These are phyloP conservation scores for Scaptomyza parva DNA, from an alignment of 2,888 invertebrate species.

Conservation along the genomic window DNA sequence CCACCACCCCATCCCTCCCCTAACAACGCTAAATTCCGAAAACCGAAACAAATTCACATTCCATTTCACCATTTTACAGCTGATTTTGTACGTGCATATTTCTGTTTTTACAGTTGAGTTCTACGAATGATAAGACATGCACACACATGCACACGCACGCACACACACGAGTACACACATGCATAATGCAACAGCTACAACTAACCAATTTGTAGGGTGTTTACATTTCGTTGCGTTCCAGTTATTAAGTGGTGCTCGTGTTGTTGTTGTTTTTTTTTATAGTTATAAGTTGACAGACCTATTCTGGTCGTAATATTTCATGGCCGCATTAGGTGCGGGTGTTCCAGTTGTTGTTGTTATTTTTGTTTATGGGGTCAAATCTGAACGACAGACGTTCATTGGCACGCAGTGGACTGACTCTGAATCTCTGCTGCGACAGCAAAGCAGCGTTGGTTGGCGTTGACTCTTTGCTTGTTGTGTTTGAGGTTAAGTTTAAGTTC, in stretches of 20 bases:
- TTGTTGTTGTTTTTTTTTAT: no score
- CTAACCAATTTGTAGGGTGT: background rate
- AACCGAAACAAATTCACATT: background rate
- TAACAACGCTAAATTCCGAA: background rate
- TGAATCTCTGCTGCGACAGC: background rate
- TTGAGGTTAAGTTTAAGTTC: conserved; percentile 66
- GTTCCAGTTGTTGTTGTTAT: background rate
- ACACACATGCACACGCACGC: background rate
- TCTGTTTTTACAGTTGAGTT: background rate
- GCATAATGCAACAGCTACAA: background rate
- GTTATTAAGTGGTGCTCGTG: background rate
- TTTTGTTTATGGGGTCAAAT: conserved; percentile 36
- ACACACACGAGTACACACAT: background rate
- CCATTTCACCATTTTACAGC: background rate
- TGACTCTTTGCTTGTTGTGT: conserved; percentile 14
- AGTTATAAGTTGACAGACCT: background rate
- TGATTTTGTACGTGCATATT: background rate
- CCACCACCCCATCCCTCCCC: no score
- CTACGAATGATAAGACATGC: conserved; percentile 1
- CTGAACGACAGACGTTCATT: conserved; percentile 39
- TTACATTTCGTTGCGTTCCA: background rate
- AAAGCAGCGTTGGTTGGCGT: conserved; percentile 24
- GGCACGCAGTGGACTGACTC: conserved; percentile 23
- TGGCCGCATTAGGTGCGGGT: conserved; percentile 4
- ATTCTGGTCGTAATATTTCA: conserved; percentile 2